Evolutionary conservation across 2,888 invertebrate genomes (phyloP).

Genomic region (Habroteleia sp.): DNA sequence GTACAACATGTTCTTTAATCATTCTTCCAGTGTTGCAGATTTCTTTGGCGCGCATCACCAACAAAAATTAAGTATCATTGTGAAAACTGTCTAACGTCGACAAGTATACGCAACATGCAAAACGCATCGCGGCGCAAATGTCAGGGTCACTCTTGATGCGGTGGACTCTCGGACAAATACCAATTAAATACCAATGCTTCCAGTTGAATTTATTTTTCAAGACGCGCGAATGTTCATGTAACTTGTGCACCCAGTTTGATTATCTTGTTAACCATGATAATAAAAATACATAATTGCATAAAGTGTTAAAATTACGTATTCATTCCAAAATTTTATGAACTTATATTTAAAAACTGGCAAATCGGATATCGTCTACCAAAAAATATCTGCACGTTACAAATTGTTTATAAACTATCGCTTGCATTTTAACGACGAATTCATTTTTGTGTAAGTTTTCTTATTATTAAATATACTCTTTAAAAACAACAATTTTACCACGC

Average conservation of each 20-base stretch:
- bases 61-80: conserved; percentile 53
- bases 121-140: conserved; percentile 59
- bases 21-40: conserved; percentile 31
- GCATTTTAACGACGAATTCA: not conserved
- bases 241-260: conserved; percentile 35
- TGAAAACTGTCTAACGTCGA: conserved; percentile 48
- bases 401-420: conserved; percentile 3
- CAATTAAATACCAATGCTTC: conserved; percentile 60
- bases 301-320: conserved; percentile 25
- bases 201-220: conserved; percentile 57
- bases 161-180: conserved; percentile 53
- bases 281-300: conserved; percentile 43
- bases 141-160: conserved; percentile 56
- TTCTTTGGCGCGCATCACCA: conserved; percentile 13
- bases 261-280: conserved; percentile 45
- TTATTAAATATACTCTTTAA: not conserved
- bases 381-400: conserved; percentile 1
- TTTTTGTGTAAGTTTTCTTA: conserved; percentile 6
- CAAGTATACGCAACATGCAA: conserved; percentile 50
- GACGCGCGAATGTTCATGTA: conserved; percentile 39
- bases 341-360: conserved; percentile 9
- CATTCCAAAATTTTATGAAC: conserved; percentile 18
- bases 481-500: not conserved
- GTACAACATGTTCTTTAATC: conserved; percentile 23
- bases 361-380: not conserved